phyloP scores from a whole-genome alignment of 2,113 vertebrate species.

The Epinephelus fuscoguttatus region DNA sequence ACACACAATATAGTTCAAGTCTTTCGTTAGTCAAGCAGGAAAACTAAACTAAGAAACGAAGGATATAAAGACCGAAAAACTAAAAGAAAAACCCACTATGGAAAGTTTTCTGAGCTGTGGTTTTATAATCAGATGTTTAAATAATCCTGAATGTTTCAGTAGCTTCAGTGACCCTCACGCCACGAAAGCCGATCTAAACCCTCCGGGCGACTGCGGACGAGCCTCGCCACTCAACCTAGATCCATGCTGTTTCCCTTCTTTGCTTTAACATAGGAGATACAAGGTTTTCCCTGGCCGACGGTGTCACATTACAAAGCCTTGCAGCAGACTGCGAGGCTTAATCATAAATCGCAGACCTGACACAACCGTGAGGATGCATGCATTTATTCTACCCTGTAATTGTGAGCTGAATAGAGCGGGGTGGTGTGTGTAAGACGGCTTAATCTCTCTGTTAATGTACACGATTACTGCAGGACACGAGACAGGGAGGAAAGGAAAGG shows the following conservation, averaged over 20 bases:
- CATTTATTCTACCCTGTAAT: constrained; percentile 7
- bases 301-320: constrained; percentile 2
- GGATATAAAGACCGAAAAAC: not conserved
- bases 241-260: not conserved
- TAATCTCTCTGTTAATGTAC: not conserved
- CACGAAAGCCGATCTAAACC: not conserved
- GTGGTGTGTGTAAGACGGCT: not conserved
- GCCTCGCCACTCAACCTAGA: not conserved
- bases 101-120: too few species aligned
- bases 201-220: not conserved
- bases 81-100: not conserved
- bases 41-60: not conserved
- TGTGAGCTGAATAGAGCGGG: not conserved
- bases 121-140: not conserved
- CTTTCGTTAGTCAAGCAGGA: not conserved
- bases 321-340: not conserved
- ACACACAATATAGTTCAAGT: not conserved
- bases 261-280: not conserved
- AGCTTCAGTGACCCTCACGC: not conserved
- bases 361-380: not conserved
- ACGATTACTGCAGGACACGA: not conserved
- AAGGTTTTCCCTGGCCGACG: rapidly evolving
- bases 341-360: not conserved
- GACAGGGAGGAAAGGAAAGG: rapidly evolving
- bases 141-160: not conserved